phyloP scores from a whole-genome alignment of 2,888 invertebrate genomes.

The Isotomurus palustris region DNA sequence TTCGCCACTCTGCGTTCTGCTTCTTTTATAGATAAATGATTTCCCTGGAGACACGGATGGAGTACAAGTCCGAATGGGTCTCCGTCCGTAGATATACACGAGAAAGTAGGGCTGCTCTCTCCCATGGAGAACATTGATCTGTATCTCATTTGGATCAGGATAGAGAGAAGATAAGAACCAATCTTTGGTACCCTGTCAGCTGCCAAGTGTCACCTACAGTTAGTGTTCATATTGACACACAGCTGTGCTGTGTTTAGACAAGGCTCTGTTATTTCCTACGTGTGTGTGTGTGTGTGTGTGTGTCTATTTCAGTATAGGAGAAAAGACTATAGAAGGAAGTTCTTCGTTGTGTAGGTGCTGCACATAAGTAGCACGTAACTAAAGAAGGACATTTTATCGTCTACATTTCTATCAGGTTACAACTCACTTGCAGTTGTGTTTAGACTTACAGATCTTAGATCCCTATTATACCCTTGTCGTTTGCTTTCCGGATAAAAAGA shows the following conservation, averaged over 20 bases:
- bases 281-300: not conserved
- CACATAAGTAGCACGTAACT: too few relatives aligned
- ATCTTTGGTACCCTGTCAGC: conserved; percentile 45
- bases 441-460: too few relatives aligned
- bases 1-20: conserved; percentile 30
- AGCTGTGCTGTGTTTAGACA: conserved; percentile 43
- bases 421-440: too few relatives aligned
- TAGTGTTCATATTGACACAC: conserved; percentile 45
- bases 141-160: not conserved
- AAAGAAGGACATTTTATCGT: too few relatives aligned
- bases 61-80: conserved; percentile 22
- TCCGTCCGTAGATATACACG: not conserved
- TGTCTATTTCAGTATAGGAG: too few relatives aligned
- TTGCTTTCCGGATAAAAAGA: too few relatives aligned
- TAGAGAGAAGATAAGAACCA: conserved; percentile 3
- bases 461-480: too few relatives aligned
- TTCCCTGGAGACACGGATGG: conserved; percentile 43
- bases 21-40: conserved; percentile 46
- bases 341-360: too few relatives aligned
- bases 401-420: too few relatives aligned
- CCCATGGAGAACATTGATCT: not conserved
- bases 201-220: conserved; percentile 47
- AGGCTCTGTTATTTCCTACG: conserved; percentile 32
- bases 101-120: not conserved
- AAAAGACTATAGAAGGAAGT: too few relatives aligned